Evolutionary conservation across 1,140 invertebrate species (phyloP).

Genomic region (Amyelois transitella): DNA sequence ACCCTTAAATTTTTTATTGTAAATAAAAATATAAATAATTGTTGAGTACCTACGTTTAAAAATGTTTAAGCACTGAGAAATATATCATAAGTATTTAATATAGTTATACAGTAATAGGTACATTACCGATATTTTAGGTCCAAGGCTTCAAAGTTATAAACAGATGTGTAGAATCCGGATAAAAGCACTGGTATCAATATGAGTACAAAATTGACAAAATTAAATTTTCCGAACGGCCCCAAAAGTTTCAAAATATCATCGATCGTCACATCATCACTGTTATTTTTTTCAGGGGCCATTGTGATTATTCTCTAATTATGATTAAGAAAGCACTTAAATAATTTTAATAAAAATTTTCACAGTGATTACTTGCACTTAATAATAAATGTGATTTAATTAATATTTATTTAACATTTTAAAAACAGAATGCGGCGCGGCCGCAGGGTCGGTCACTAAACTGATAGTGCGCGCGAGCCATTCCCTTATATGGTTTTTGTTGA

Average conservation of each 20-base stretch:
- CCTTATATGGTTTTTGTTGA: neutral
- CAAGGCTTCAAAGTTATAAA: conserved; percentile 65
- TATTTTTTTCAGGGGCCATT: conserved; percentile 6
- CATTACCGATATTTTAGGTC: conserved; percentile 64
- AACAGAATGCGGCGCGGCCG: neutral
- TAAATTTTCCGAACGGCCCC: conserved; percentile 58
- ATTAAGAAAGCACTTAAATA: neutral
- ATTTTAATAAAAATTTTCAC: neutral
- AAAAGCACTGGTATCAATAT: conserved; percentile 59
- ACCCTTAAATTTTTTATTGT: too few species aligned
- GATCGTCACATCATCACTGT: conserved; percentile 46
- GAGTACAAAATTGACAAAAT: conserved; percentile 49
- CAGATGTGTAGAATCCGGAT: conserved; percentile 59
- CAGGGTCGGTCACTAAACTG: neutral
- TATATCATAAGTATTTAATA: too few species aligned
- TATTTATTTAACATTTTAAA: neutral
- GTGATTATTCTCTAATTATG: neutral
- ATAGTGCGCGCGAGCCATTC: neutral
- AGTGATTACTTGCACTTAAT: neutral
- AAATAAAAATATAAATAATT: too few species aligned
- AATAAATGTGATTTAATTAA: neutral
- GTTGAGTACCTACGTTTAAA: too few species aligned
- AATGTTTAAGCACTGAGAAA: too few species aligned
- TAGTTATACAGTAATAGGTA: too few species aligned
- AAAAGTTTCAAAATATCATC: conserved; percentile 57